phyloP scores from a whole-genome alignment of 2,113 vertebrate genomes.

The Agelaius tricolor region DNA sequence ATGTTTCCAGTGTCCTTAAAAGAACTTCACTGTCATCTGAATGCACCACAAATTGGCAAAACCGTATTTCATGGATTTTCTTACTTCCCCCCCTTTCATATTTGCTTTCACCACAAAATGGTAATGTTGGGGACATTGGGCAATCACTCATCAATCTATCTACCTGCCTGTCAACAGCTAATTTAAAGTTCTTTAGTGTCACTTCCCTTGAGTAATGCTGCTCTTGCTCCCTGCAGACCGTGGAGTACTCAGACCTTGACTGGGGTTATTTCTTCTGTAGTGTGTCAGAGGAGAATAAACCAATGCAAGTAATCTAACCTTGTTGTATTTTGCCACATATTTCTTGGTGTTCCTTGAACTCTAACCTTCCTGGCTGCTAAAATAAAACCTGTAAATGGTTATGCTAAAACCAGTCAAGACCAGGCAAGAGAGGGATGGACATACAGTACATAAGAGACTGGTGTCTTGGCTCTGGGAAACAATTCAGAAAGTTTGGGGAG shows the following conservation, averaged over 20 bases:
- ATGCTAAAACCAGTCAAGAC: neutral
- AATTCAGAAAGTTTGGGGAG: neutral
- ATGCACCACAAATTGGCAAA: neutral
- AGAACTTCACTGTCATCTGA: neutral
- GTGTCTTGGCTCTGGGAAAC: slow-evolving; percentile 25
- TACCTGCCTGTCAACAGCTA: slow-evolving; percentile 58
- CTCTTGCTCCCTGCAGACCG: neutral
- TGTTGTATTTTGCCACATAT: slow-evolving; percentile 10
- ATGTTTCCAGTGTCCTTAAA: neutral
- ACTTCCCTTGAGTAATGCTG: slow-evolving; percentile 49
- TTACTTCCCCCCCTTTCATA: neutral
- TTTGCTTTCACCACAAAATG: slow-evolving; percentile 37
- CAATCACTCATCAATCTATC: slow-evolving; percentile 44
- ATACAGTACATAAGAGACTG: neutral
- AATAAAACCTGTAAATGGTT: neutral
- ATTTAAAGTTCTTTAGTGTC: slow-evolving; percentile 62
- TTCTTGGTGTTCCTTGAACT: slow-evolving; percentile 31
- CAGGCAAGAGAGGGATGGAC: neutral
- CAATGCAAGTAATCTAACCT: neutral
- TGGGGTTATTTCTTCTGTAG: slow-evolving; percentile 7
- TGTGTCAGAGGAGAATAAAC: slow-evolving; percentile 9
- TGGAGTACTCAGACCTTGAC: neutral
- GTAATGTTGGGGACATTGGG: neutral
- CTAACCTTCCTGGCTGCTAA: neutral
- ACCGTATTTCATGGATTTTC: neutral